A percentile compares a stretch with the other conserved stretches of the same genome.
Conservation (phyloP, 2,113 vertebrate genomes). For the Gorilla gorilla region DNA sequence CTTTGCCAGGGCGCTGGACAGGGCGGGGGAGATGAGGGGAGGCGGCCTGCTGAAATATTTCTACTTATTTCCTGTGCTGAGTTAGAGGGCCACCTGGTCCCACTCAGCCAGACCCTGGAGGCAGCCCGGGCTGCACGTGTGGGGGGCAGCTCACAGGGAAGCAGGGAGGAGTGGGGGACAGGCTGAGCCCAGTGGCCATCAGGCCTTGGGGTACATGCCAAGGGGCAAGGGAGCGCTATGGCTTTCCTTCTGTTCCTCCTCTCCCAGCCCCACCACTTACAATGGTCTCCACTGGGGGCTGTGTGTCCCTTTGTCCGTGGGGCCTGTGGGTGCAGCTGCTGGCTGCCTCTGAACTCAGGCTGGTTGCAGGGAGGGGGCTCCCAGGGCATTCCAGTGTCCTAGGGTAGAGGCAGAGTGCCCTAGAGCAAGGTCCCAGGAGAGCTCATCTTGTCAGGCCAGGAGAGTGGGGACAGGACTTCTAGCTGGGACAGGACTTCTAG, state of each 20-base stretch:
- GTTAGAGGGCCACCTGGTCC: not conserved
- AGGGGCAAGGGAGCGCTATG: not conserved
- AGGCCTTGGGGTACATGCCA: not conserved
- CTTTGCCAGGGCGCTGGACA: not conserved
- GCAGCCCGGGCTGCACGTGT: not conserved
- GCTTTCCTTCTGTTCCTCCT: not conserved
- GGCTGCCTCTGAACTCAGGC: not conserved
- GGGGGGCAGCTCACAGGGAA: not conserved
- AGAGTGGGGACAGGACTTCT: not conserved
- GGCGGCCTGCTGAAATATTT: not conserved
- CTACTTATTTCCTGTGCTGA: not conserved
- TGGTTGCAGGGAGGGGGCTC: too few species aligned
- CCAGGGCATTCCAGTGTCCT: not conserved
- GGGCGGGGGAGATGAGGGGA: accelerated
- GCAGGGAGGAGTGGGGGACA: not conserved
- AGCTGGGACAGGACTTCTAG: not conserved
- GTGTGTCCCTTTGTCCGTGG: not conserved
- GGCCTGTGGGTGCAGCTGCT: not conserved
- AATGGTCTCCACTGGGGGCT: not conserved
- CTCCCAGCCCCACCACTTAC: not conserved
- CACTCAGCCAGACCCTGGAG: not conserved
- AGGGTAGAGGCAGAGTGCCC: not conserved
- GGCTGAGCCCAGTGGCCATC: not conserved
- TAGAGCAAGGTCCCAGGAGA: not conserved
- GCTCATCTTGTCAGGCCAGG: not conserved